Base-by-base conservation (phyloP, 2,113 vertebrate genomes). In the Sisor rabdophorus region DNA sequence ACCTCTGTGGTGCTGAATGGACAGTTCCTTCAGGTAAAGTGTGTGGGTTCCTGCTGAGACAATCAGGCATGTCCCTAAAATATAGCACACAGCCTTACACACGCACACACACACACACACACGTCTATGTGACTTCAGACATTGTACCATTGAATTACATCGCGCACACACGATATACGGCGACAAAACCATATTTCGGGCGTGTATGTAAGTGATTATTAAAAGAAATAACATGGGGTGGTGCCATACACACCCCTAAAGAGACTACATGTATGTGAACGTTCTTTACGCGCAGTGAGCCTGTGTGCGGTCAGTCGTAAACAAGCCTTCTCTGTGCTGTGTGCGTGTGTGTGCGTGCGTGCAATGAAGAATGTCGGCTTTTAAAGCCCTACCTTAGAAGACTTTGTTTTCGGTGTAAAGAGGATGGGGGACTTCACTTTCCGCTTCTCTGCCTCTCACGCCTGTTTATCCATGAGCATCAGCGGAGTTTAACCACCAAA, bases 341-440 rank as follows among this genome's bases (percentile, higher is more conserved):
- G 63, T 17, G 60, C 19, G 58, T 60, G 26, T 60, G 58, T 60
- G 56, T 59, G 56, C 17, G 56, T 59, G 56, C 9, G 56, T 28
- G 56, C 11, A 15, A 53, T 20, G 13, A 67, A 17, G 53, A 76
- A 71, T 63, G 68, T 58, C 67, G 76, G 82, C 79, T 54, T 81
- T 48, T 64, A 76, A 58, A 47, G n/a, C 90, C 88, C 88, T 90
- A 92, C 91, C 90, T 84, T 80, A 79, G 61, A 79, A n/a, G 79
- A 88, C 82, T 90, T 89, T 89, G 82, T 79, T 83, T 89, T 90
- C 90, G 89, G 86, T 89, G 91, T 89, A 90, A 81, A 86, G 79
- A n/a, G 86, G 79, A 84, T 79, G 59, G 83, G 81, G 82, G 32
- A 86, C 86, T 90, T 89, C 88, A 79, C 83, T 86, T 89, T 89